A percentile compares a stretch with the other conserved stretches of the same genome.
phyloP scores from a whole-genome alignment of 1,140 invertebrate genomes.

The Cyclina sinensis region DNA sequence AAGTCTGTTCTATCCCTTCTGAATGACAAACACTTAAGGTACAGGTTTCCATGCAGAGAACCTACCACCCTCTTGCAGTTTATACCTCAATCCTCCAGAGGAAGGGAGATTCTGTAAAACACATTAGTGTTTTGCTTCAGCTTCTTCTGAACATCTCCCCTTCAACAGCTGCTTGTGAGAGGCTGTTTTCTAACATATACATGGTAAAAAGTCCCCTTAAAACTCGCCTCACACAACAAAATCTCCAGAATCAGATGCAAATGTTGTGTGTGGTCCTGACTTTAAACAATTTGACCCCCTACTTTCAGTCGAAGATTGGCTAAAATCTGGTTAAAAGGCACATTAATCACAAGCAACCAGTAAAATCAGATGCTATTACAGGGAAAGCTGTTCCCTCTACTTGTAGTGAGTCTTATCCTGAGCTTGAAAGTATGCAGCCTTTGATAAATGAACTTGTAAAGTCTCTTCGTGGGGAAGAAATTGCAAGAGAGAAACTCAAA shows the following conservation, averaged over 20 bases:
- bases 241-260: conserved; percentile 24
- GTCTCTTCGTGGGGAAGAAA: background rate
- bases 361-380: background rate
- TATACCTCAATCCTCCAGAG: conserved; percentile 18
- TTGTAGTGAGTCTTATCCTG: too few species aligned
- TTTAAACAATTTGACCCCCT: background rate
- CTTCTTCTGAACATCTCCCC: conserved; percentile 1
- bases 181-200: conserved; percentile 16
- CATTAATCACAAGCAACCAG: background rate
- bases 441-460: background rate
- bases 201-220: conserved; percentile 1
- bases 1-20: background rate
- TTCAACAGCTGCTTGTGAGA: conserved; percentile 31
- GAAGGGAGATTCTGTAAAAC: background rate
- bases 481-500: conserved; percentile 17
- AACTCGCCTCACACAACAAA: conserved; percentile 7
- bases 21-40: conserved; percentile 36
- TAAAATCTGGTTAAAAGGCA: background rate
- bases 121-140: background rate
- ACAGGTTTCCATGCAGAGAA: conserved; percentile 28
- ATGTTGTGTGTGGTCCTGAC: background rate
- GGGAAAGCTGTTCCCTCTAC: background rate
- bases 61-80: conserved; percentile 5
- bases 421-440: background rate
- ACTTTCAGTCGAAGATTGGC: background rate